Evolutionary conservation across 2,113 vertebrate species (phyloP).

Genomic region (Engraulis encrasicolus): DNA sequence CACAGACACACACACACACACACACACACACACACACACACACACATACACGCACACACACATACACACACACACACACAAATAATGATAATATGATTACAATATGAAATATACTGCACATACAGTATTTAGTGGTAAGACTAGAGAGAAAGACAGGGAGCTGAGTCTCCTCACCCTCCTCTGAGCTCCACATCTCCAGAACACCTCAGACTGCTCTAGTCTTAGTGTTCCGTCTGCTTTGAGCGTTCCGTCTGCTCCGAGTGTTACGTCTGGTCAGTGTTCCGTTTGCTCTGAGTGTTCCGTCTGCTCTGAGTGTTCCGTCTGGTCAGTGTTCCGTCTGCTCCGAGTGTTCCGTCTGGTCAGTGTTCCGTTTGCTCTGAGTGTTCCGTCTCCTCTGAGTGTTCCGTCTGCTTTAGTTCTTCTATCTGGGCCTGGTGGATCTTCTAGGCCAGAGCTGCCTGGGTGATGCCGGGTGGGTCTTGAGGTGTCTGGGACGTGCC

Average conservation of each 20-base stretch:
- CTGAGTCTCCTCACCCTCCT: conserved; percentile 71
- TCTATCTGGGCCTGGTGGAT: not conserved
- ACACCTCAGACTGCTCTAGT: no score
- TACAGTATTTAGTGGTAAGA: no score
- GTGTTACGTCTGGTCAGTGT: not conserved
- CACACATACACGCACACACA: not conserved
- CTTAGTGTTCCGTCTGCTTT: not conserved
- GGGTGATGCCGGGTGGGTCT: no score
- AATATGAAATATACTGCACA: no score
- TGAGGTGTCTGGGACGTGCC: no score
- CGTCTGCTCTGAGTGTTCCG: not conserved
- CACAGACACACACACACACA: not conserved
- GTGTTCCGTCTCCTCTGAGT: not conserved
- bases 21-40: not conserved
- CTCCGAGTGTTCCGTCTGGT: not conserved
- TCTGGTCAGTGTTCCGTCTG: not conserved
- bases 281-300: not conserved
- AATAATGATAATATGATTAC: no score
- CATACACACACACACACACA: not conserved
- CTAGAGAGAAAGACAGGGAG: not conserved
- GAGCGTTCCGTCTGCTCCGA: not conserved
- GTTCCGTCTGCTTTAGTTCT: not conserved
- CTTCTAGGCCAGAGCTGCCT: no score
- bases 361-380: not conserved
- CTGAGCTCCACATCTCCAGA: conserved; percentile 79